These are phyloP conservation scores for Eucidaris tribuloides DNA, from an alignment of 35 echinoderm and acorn worm species.

Conservation along the genomic window DNA sequence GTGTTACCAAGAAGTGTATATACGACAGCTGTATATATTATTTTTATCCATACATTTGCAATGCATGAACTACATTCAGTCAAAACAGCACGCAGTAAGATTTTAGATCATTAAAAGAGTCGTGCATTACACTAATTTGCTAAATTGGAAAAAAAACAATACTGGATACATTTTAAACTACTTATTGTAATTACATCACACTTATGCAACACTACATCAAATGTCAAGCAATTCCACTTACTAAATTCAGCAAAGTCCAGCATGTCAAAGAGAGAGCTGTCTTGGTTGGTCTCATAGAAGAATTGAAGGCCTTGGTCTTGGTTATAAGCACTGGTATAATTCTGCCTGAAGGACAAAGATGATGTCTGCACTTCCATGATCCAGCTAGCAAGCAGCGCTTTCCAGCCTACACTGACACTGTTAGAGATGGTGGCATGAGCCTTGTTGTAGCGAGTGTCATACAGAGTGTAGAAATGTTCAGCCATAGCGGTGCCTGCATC, in stretches of 20 bases:
- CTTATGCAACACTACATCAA: too few relatives aligned
- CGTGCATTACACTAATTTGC: too few relatives aligned
- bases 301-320: not conserved
- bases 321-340: not conserved
- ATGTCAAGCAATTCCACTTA: too few relatives aligned
- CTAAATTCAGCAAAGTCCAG: not conserved
- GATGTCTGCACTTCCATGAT: not conserved
- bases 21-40: too few relatives aligned
- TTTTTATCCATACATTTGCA: too few relatives aligned
- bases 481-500: not conserved
- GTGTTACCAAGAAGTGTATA: too few relatives aligned
- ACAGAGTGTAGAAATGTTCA: not conserved
- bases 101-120: too few relatives aligned
- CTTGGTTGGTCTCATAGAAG: not conserved
- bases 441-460: conserved; percentile 20
- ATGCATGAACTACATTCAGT: too few relatives aligned
- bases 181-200: too few relatives aligned
- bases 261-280: not conserved
- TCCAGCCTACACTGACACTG: not conserved
- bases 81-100: too few relatives aligned
- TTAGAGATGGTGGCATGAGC: not conserved
- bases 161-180: too few relatives aligned
- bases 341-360: not conserved
- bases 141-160: too few relatives aligned
- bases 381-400: not conserved